Evolutionary conservation across 2,113 vertebrate species (phyloP).

Genomic region (Oncorhynchus clarkii): DNA sequence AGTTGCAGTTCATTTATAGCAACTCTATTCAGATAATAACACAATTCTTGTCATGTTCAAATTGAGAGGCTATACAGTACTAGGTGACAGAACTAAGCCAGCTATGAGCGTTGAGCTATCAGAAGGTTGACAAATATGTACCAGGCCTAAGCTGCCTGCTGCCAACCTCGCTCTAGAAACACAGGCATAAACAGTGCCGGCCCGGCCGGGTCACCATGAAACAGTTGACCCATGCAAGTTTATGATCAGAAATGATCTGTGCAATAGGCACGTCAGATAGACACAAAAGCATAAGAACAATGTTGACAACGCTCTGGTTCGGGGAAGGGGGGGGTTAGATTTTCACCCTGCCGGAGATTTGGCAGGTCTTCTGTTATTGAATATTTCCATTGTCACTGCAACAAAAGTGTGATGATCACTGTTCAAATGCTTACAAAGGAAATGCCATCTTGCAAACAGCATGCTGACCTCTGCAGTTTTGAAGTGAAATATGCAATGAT

Average conservation of each 20-base stretch:
- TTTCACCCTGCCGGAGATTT: slow-evolving; percentile 50
- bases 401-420: slow-evolving; percentile 80
- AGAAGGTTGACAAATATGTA: slow-evolving; percentile 4
- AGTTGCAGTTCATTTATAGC: too few relatives aligned
- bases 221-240: slow-evolving; percentile 18
- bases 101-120: too few relatives aligned
- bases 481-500: slow-evolving; percentile 83
- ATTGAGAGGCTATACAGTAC: not conserved
- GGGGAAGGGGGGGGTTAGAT: slow-evolving; percentile 25
- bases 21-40: too few relatives aligned
- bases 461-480: slow-evolving; percentile 79
- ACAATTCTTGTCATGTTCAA: not conserved
- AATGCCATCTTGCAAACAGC: slow-evolving; percentile 80
- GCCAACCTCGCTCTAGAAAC: slow-evolving; percentile 15
- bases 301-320: slow-evolving; percentile 51
- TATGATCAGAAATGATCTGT: slow-evolving; percentile 57
- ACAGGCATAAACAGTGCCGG: not conserved
- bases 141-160: not conserved
- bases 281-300: slow-evolving; percentile 48
- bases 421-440: slow-evolving; percentile 80
- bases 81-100: not conserved
- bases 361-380: slow-evolving; percentile 71
- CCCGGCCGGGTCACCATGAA: not conserved
- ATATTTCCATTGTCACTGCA: slow-evolving; percentile 63
- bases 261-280: slow-evolving; percentile 23